phyloP scores from a whole-genome alignment of 37 sponge, comb jelly and placozoan species.

The Ianthella basta region DNA sequence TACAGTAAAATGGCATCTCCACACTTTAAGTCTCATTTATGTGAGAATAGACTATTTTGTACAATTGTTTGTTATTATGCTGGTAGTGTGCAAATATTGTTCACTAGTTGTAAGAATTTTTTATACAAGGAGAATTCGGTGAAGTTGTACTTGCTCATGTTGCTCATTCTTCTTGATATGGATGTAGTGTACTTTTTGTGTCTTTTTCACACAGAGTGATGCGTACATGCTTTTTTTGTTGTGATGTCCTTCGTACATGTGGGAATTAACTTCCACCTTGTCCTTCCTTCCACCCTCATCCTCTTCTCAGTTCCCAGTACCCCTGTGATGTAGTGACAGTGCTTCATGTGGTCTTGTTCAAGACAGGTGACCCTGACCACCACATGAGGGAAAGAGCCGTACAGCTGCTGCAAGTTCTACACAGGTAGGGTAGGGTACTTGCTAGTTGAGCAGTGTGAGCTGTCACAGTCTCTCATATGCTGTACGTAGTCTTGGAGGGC shows the following conservation, averaged over 20 bases:
- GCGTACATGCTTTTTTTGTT: neutral
- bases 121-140: no score
- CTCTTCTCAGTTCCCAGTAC: constrained; percentile 67
- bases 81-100: neutral
- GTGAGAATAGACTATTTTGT: neutral
- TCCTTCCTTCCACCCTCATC: neutral
- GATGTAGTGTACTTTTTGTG: no score
- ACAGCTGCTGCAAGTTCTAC: constrained; percentile 84
- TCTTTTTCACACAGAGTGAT: no score
- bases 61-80: neutral
- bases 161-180: no score
- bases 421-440: constrained; percentile 38
- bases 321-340: constrained; percentile 84
- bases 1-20: no score
- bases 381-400: constrained; percentile 75
- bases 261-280: neutral
- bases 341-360: constrained; percentile 84
- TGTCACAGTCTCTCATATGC: no score
- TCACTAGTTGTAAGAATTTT: no score
- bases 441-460: no score
- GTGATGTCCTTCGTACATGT: neutral
- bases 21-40: neutral
- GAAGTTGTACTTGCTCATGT: no score
- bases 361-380: constrained; percentile 73
- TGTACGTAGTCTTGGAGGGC: no score